Evolutionary conservation across 2,888 invertebrate species (phyloP).

Genomic region (Iselma pallidipennis): DNA sequence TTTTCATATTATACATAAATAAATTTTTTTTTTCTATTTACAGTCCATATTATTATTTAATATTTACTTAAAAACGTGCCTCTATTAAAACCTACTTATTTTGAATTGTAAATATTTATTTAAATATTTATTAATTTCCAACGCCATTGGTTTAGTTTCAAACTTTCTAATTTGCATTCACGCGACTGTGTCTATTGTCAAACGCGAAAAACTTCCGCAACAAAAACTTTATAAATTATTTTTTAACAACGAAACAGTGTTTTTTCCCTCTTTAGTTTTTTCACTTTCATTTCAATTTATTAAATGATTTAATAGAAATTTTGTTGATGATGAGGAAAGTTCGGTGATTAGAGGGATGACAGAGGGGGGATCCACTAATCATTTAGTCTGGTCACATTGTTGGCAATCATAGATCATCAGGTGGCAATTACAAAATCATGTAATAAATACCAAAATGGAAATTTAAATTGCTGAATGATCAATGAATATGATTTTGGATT

Average conservation of each 20-base stretch:
- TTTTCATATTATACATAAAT: constrained; percentile 8
- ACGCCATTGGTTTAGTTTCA: constrained; percentile 27
- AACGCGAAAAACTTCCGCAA: constrained; percentile 24
- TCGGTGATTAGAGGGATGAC: background rate
- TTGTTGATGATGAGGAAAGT: background rate
- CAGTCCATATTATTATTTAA: constrained; percentile 33
- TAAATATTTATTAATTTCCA: constrained; percentile 46
- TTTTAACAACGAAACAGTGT: constrained; percentile 11
- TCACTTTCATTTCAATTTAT: background rate
- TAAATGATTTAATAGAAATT: background rate
- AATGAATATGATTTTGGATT: constrained; percentile 10
- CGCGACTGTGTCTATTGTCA: background rate
- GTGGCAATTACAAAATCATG: constrained; percentile 27
- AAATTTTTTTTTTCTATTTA: constrained; percentile 7
- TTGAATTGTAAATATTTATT: constrained; percentile 51
- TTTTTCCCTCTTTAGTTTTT: background rate
- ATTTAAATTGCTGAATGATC: constrained; percentile 22
- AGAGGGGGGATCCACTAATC: constrained; percentile 6
- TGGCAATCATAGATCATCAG: constrained; percentile 26
- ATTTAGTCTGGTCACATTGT: constrained; percentile 24
- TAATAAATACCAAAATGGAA: constrained; percentile 21
- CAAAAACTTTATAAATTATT: constrained; percentile 27
- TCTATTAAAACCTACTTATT: constrained; percentile 50
- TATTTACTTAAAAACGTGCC: constrained; percentile 39
- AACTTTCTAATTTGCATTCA: constrained; percentile 33